Conservation (phyloP, 2,888 invertebrate species). For the Penaeus monodon region DNA sequence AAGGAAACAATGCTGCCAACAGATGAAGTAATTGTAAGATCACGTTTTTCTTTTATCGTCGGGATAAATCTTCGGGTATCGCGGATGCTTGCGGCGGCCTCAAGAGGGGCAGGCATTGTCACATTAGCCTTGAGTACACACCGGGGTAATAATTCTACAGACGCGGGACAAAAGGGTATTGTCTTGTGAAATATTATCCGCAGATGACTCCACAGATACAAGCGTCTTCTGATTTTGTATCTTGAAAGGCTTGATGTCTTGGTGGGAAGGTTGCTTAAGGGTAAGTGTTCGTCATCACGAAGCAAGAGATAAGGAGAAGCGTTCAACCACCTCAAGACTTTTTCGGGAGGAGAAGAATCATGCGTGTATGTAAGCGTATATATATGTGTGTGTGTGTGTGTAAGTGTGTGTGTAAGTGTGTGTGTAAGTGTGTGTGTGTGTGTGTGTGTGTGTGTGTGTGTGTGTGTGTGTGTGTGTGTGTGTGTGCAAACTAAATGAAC, state of each 20-base stretch:
- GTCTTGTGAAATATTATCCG: slow-evolving; percentile 31
- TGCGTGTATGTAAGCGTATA: not conserved
- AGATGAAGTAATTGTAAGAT: slow-evolving; percentile 37
- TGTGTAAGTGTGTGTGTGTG: too few relatives aligned
- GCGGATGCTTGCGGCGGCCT: not conserved
- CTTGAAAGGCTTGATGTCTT: too few relatives aligned
- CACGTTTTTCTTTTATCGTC: slow-evolving; percentile 22
- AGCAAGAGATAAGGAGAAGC: too few relatives aligned
- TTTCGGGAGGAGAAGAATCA: too few relatives aligned
- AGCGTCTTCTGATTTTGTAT: not conserved
- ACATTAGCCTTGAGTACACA: slow-evolving; percentile 30
- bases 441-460: too few relatives aligned
- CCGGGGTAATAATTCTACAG: slow-evolving; percentile 7
- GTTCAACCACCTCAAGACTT: too few relatives aligned
- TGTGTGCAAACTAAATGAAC: not conserved
- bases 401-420: too few relatives aligned
- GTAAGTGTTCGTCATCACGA: too few relatives aligned
- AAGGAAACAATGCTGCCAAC: slow-evolving; percentile 33
- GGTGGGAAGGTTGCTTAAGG: too few relatives aligned
- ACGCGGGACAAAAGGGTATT: slow-evolving; percentile 19
- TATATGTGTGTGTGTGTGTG: not conserved
- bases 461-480: too few relatives aligned
- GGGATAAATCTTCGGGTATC: slow-evolving; percentile 11
- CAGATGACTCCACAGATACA: slow-evolving; percentile 26
- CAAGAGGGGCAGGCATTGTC: slow-evolving; percentile 12